Evolutionary conservation across 2,113 vertebrate genomes (phyloP), one percentile per base, ranked within the genome.

Genomic region (Aptenodytes forsteri): DNA sequence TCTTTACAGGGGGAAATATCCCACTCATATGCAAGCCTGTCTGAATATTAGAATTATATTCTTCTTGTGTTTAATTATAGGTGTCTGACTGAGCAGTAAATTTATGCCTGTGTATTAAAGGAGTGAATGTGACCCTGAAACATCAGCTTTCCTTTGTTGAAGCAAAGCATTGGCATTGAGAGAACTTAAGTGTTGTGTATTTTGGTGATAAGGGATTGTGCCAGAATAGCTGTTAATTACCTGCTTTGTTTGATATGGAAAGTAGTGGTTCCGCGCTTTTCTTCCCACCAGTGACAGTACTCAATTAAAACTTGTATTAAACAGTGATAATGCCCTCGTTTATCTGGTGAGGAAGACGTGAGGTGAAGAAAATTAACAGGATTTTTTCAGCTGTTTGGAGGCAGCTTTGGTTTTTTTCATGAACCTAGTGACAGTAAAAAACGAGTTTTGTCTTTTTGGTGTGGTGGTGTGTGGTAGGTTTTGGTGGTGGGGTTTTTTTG

Each of bases 51-150:
- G 97, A 98, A 97, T 98, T 97, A 97, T 94, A 93, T 97, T 97
- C 94, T 97, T 95, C 97, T 97, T 97, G 87, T 95, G 96, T 96
- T 98, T 98, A 98, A 98, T 98, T 98, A 98, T 98, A 98, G 98
- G 97, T 98, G 96, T 98, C 97, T 98, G 96, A 92, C 97, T 98
- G 97, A 98, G 95, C 97, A 97, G 95, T 96, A 95, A 97, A 98
- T 98, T 96, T 98, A 87, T 97, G 97, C 97, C 90, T 97, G 77
- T 97, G 93, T 97, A 96, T 97, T 97, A 94, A 96, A 97, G 95
- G 90, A 97, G 92, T 86, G 97, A 98, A 96, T 98, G 97, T 98
- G 98, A 98, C 98, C 98, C 98, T 97, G 97, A 98, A 98, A 98
- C 95, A 97, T 96, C 96, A 98, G 92, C 97, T 96, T 77, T 90